Base-by-base conservation (phyloP, 2,797 vertebrate genomes). In the Mus spretus region DNA sequence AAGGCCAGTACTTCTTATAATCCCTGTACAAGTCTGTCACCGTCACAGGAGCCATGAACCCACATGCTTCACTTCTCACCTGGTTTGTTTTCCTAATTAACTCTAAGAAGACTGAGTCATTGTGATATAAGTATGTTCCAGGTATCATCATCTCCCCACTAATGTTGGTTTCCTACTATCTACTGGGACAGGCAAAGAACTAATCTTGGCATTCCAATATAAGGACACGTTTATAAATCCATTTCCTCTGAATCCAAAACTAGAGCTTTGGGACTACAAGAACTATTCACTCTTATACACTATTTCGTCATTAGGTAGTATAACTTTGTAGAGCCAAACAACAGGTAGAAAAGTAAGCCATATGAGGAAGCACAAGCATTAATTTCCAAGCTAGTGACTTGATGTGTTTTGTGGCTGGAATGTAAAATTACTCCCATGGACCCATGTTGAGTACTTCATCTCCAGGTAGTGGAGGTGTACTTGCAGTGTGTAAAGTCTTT, bases 41-140 rank as follows among this genome's bases (percentile, higher is more conserved):
- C 11, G 34, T n/a, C 50, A 95, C 26, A 55, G 22, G 31, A 83
- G 26, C 40, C 19, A 53, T 11, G 57, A 28, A 61, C 13, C 19
- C 10, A 26, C 37, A 55, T 37, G 10, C 9, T 47, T 72, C 7
- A 57, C 17, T 40, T 89, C 74, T 84, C 55, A 59, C 19, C 24
- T 77, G 37, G 59, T 89, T 92, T 89, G 6, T 28, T 31, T 40
- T 96, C 63, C 50, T n/a, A 75, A 34, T 95, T 82, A 91, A 34
- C 20, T 15, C 10, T 14, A 82, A 92, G 34, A 22, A 81, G 1
- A 22, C 53, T 81, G 72, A 80, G 37, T 19, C 28, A 61, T 90
- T 65, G 11, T 70, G 40, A 61, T 77, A 22, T 10, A 31, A 59
- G 9, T 8, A 0, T 85, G 14, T 28, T 2, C 2, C 37, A 93